Conservation (phyloP, 1,140 invertebrate species). For the Yoshiicerus persimilis region DNA sequence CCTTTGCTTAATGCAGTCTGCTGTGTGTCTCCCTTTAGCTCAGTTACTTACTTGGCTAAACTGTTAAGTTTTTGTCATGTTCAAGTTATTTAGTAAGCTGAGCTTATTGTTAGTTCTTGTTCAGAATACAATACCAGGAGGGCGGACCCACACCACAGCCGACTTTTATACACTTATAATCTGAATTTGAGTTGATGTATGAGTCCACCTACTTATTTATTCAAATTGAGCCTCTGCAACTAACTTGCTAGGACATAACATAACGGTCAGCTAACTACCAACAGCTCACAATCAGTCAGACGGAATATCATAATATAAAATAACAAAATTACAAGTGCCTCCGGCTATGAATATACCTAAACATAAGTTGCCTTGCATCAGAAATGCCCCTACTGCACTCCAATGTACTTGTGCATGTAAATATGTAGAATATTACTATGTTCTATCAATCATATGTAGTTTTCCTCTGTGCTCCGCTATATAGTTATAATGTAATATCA, state of each 20-base stretch:
- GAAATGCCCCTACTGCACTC: not conserved
- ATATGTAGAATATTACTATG: not conserved
- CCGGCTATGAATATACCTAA: not conserved
- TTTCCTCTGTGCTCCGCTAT: not conserved
- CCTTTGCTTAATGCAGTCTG: not conserved
- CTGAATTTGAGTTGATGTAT: constrained; percentile 22
- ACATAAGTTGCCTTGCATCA: not conserved
- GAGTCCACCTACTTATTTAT: not conserved
- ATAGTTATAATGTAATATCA: not conserved
- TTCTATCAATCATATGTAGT: not conserved
- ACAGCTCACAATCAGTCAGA: not conserved
- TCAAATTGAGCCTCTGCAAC: not conserved
- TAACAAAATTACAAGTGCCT: constrained; percentile 1
- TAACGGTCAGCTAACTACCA: not conserved
- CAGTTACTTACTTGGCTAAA: not conserved
- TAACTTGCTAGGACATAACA: not conserved
- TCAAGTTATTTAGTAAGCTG: not conserved
- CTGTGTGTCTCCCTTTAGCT: not conserved
- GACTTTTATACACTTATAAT: constrained; percentile 3
- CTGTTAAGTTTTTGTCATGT: not conserved
- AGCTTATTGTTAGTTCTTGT: not conserved
- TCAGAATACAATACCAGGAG: not conserved
- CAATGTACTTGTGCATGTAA: not conserved
- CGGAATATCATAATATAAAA: constrained; percentile 8
- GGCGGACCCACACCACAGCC: not conserved